A percentile compares a stretch with the other conserved stretches of the same genome.
Evolutionary conservation across 2,888 invertebrate genomes (phyloP).

Genomic region (Drosophila rubida): DNA sequence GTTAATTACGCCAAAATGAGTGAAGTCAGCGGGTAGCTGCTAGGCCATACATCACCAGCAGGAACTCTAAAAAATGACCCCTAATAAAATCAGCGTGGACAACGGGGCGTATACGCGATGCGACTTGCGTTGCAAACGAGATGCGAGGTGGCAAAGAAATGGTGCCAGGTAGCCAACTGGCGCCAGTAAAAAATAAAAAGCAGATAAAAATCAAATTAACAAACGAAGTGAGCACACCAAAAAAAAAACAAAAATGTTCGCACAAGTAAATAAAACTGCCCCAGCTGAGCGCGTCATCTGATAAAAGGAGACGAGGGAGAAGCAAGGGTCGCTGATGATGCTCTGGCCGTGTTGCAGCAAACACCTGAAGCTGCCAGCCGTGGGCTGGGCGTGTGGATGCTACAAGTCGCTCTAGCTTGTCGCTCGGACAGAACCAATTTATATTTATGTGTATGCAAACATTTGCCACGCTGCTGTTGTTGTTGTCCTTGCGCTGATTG

Average conservation of each 20-base stretch:
- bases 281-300: conserved; percentile 49
- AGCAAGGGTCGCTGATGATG: conserved; percentile 23
- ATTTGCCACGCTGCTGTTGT: conserved; percentile 35
- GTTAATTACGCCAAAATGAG: conserved; percentile 34
- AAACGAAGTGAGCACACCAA: conserved; percentile 51
- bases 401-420: conserved; percentile 44
- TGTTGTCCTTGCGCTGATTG: conserved; percentile 57
- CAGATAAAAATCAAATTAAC: conserved; percentile 79
- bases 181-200: conserved; percentile 62
- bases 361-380: conserved; percentile 22
- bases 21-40: conserved; percentile 22
- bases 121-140: conserved; percentile 44
- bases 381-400: neutral
- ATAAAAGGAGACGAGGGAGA: conserved; percentile 47
- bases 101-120: conserved; percentile 52
- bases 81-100: conserved; percentile 56
- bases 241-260: conserved; percentile 46
- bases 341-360: conserved; percentile 9
- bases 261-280: conserved; percentile 72
- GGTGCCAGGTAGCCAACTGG: conserved; percentile 14
- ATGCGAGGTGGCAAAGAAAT: conserved; percentile 28
- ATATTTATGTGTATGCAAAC: conserved; percentile 68
- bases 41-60: conserved; percentile 11
- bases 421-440: conserved; percentile 63
- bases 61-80: conserved; percentile 38